phyloP scores from a whole-genome alignment of 2,797 vertebrate species.

The Acanthornis magna region DNA sequence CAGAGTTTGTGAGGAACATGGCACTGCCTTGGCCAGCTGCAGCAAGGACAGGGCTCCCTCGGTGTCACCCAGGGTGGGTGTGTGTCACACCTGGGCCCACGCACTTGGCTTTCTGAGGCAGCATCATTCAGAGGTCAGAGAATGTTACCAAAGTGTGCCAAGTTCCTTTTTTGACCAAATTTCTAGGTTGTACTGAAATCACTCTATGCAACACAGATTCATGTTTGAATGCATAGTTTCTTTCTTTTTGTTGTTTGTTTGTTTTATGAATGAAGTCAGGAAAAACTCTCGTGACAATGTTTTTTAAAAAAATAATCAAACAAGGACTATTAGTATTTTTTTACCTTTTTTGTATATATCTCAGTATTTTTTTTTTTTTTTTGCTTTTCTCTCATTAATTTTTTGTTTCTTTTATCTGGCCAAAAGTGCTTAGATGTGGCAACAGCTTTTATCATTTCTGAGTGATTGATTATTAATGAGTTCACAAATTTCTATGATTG shows the following conservation, averaged over 20 bases:
- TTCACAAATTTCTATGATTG: constrained; percentile 22
- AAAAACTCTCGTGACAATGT: constrained; percentile 66
- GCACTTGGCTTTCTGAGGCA: not conserved
- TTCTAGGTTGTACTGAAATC: constrained; percentile 85
- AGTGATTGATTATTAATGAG: constrained; percentile 28
- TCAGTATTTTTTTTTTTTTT: constrained; percentile 62
- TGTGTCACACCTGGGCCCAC: not conserved
- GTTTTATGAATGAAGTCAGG: constrained; percentile 70
- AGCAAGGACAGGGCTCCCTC: not conserved
- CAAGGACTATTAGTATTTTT: constrained; percentile 73
- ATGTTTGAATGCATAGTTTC: constrained; percentile 56
- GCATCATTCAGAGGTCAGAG: constrained; percentile 48
- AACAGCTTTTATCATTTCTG: constrained; percentile 59
- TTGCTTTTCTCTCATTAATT: constrained; percentile 48
- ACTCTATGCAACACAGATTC: constrained; percentile 95
- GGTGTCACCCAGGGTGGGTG: not conserved
- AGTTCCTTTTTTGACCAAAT: constrained; percentile 78
- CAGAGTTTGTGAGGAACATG: not conserved
- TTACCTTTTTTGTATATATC: constrained; percentile 75
- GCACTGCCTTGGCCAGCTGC: not conserved
- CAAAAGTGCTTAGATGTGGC: constrained; percentile 49
- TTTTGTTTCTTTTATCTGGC: constrained; percentile 66
- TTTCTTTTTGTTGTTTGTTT: constrained; percentile 11
- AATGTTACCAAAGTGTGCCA: constrained; percentile 83
- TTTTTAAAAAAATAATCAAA: constrained; percentile 66